phyloP scores from a whole-genome alignment of 37 sponge, comb jelly and placozoan species.

The Hexactinellida sp. region DNA sequence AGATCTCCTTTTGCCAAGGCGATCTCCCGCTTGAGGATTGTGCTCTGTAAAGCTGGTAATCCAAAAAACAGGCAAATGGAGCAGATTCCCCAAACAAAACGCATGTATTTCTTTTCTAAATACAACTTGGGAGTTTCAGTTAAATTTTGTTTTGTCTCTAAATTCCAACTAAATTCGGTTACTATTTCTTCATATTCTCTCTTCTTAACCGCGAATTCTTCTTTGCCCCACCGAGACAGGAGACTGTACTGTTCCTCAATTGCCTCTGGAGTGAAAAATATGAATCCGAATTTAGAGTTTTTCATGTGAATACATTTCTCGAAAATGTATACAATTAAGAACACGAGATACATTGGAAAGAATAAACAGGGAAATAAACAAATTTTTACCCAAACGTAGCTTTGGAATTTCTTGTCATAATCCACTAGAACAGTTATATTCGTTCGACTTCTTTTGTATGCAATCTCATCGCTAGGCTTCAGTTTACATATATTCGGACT shows the following conservation, averaged over 20 bases:
- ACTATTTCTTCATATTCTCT: not conserved
- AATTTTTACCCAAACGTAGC: not conserved
- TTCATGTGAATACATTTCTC: not conserved
- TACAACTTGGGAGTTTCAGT: not conserved
- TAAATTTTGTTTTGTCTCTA: not conserved
- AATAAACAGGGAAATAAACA: conserved; percentile 9
- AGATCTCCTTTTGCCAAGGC: not conserved
- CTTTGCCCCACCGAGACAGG: not conserved
- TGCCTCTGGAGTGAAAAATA: not conserved
- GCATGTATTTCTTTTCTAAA: not conserved
- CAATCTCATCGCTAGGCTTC: not conserved
- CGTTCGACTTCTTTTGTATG: not conserved
- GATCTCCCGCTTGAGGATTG: not conserved
- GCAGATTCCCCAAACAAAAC: conserved; percentile 7
- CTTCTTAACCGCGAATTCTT: not conserved
- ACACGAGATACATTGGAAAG: not conserved
- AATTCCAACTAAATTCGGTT: not conserved
- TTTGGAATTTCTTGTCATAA: not conserved
- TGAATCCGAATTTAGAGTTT: not conserved
- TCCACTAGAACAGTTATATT: not conserved
- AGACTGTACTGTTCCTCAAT: not conserved
- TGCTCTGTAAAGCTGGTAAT: not conserved
- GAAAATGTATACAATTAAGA: not conserved
- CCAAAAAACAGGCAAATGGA: not conserved
- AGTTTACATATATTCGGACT: not conserved